Evolutionary conservation across 2,888 invertebrate genomes (phyloP).

Genomic region (Pardosa pseudoannulata): DNA sequence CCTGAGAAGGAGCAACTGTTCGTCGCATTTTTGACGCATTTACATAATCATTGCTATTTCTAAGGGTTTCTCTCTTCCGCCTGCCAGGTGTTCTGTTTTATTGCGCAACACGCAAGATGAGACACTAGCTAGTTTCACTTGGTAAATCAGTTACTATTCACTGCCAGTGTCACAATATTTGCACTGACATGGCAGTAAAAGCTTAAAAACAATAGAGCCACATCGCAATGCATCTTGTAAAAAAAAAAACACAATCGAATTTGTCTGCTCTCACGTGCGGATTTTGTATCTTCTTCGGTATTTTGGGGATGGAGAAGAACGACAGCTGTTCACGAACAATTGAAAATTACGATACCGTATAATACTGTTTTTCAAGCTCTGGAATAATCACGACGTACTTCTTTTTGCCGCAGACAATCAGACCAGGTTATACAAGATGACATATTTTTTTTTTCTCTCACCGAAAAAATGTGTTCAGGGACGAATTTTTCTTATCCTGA

Average conservation of each 20-base stretch:
- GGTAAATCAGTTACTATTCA: background rate
- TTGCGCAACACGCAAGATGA: background rate
- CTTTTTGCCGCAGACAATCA: background rate
- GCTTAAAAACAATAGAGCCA: background rate
- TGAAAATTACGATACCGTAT: background rate
- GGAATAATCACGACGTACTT: background rate
- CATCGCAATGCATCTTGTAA: background rate
- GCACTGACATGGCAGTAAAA: background rate
- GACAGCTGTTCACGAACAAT: background rate
- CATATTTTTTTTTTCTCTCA: too few relatives aligned
- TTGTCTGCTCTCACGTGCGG: background rate
- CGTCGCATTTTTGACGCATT: background rate
- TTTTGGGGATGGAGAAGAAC: background rate
- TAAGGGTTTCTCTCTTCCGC: background rate
- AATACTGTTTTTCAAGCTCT: too few relatives aligned
- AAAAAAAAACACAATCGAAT: background rate
- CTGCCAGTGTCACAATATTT: conserved; percentile 1
- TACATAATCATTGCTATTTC: background rate
- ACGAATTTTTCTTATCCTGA: too few relatives aligned
- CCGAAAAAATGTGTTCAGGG: too few relatives aligned
- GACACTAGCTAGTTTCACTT: background rate
- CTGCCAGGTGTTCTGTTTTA: background rate
- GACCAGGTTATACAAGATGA: too few relatives aligned
- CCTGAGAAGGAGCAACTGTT: background rate
- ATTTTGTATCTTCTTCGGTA: background rate